Percentiles rank a stretch among this genome's conserved stretches.
phyloP scores from a whole-genome alignment of 2,888 invertebrate genomes.

The Heliconius erato region DNA sequence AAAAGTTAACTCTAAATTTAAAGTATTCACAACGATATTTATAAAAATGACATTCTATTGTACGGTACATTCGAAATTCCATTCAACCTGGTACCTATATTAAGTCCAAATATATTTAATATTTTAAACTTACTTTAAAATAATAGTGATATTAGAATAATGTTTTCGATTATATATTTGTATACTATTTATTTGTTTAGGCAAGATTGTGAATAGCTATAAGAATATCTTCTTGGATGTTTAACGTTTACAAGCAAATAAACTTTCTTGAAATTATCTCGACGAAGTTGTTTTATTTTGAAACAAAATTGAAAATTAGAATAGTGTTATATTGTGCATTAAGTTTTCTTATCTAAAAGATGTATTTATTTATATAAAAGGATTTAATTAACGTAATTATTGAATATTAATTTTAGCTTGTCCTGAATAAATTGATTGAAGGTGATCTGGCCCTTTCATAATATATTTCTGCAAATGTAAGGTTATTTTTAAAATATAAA shows the following conservation, averaged over 20 bases:
- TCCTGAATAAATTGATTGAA: not conserved
- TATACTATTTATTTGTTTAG: conserved; percentile 82
- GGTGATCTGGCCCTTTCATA: not conserved
- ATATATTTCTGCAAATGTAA: not conserved
- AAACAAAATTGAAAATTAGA: not conserved
- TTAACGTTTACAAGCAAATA: conserved; percentile 81
- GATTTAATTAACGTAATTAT: too few relatives aligned
- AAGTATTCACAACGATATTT: not conserved
- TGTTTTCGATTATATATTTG: conserved; percentile 77
- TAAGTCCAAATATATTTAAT: conserved; percentile 44
- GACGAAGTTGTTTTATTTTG: conserved; percentile 54
- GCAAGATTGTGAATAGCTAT: conserved; percentile 75
- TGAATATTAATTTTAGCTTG: not conserved
- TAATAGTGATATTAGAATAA: conserved; percentile 84
- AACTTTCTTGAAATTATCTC: conserved; percentile 71
- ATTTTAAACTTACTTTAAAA: conserved; percentile 63
- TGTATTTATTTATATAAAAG: not conserved
- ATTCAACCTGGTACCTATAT: conserved; percentile 45
- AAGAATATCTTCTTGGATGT: conserved; percentile 79
- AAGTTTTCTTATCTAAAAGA: not conserved
- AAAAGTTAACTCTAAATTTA: not conserved
- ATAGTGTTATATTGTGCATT: not conserved
- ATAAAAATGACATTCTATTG: not conserved
- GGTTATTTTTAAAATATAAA: not conserved
- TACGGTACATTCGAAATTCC: conserved; percentile 25